Evolutionary conservation across 2,888 invertebrate genomes (phyloP).

Genomic region (Pherbina coryleti): DNA sequence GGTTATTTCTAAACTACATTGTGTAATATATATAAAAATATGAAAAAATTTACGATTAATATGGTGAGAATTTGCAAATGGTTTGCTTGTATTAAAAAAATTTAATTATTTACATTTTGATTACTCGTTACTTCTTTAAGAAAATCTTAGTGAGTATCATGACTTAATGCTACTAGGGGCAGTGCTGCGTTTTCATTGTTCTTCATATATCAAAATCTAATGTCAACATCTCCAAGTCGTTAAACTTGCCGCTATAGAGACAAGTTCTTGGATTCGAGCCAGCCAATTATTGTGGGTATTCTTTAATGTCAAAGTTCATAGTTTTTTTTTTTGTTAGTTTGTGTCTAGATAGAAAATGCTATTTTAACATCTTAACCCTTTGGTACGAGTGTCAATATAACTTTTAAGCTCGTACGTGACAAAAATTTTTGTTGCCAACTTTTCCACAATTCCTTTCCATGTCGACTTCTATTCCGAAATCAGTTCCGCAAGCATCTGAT

Average conservation of each 20-base stretch:
- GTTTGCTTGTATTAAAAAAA: neutral
- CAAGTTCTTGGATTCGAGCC: neutral
- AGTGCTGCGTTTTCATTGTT: neutral
- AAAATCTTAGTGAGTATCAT: slow-evolving; percentile 15
- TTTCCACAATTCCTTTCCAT: too few relatives aligned
- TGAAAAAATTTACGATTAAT: neutral
- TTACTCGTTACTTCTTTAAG: neutral
- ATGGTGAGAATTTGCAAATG: neutral
- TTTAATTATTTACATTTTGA: slow-evolving; percentile 11
- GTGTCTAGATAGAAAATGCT: neutral
- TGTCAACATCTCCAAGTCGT: neutral
- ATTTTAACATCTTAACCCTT: too few relatives aligned
- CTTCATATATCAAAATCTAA: neutral
- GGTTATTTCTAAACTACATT: neutral
- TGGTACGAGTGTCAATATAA: too few relatives aligned
- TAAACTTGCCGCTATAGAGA: neutral
- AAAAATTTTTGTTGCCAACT: neutral
- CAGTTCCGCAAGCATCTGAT: neutral
- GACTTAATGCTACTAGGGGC: slow-evolving; percentile 22
- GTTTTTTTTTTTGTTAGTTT: too few relatives aligned
- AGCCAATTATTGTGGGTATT: neutral
- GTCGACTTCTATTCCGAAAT: too few relatives aligned
- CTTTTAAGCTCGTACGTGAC: too few relatives aligned
- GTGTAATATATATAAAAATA: neutral
- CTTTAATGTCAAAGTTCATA: too few relatives aligned